These are phyloP conservation scores for Scaptomyza cyrtandrae DNA, from an alignment of 2,888 invertebrate genomes.

Conservation along the genomic window DNA sequence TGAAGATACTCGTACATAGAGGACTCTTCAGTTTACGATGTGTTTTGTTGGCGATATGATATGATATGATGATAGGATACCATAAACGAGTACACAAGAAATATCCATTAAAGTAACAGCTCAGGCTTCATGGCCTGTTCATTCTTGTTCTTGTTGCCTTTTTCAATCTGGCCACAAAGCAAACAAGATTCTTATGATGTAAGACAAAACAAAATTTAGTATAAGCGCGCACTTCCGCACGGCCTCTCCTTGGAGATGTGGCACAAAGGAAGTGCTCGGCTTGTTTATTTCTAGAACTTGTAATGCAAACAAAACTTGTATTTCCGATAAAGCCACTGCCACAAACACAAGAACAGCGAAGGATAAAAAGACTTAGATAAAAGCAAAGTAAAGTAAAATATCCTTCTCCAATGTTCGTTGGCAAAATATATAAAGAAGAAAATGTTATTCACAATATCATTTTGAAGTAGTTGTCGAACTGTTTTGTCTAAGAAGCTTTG, in stretches of 20 bases:
- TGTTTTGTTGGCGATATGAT: constrained; percentile 30
- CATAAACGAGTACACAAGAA: constrained; percentile 40
- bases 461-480: not conserved
- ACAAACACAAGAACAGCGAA: not conserved
- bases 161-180: constrained; percentile 36
- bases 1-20: constrained; percentile 33
- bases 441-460: not conserved
- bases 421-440: not conserved
- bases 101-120: constrained; percentile 34
- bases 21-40: constrained; percentile 42
- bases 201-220: constrained; percentile 61
- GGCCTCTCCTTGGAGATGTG: constrained; percentile 12
- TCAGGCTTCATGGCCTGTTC: constrained; percentile 1
- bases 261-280: constrained; percentile 27
- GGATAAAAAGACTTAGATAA: not conserved
- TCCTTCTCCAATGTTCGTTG: too few species aligned
- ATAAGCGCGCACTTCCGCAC: constrained; percentile 57
- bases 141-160: constrained; percentile 5
- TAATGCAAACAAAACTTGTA: constrained; percentile 26
- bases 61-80: constrained; percentile 18
- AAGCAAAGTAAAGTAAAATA: not conserved
- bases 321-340: constrained; percentile 9
- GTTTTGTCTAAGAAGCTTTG: too few species aligned
- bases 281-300: constrained; percentile 32
- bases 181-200: constrained; percentile 37